These are phyloP conservation scores for Thoracochromis brauschi DNA, from an alignment of 2,113 vertebrate genomes.

Conservation along the genomic window DNA sequence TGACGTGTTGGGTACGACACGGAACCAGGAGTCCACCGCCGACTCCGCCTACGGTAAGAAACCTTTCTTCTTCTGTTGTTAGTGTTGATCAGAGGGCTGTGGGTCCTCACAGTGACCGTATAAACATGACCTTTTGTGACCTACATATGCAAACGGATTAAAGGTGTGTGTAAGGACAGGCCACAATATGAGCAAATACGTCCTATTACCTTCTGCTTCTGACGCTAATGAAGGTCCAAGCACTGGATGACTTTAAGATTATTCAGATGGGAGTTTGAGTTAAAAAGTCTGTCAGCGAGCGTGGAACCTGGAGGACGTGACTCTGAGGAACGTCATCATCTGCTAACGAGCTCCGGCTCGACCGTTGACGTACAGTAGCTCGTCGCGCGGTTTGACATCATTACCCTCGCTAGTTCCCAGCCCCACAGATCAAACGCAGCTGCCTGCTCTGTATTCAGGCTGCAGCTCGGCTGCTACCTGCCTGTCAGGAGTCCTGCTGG, in stretches of 20 bases:
- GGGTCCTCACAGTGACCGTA: background rate
- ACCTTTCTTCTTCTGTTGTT: background rate
- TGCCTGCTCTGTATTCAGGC: conserved; percentile 11
- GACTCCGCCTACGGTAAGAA: conserved; percentile 51
- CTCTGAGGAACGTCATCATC: background rate
- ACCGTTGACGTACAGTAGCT: background rate
- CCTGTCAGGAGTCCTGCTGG: background rate
- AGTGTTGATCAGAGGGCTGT: background rate
- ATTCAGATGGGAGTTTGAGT: background rate
- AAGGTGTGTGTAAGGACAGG: background rate
- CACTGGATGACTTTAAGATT: background rate
- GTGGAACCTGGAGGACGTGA: background rate
- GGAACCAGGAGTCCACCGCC: conserved; percentile 40
- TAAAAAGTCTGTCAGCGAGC: background rate
- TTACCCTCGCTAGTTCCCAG: background rate
- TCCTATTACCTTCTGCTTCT: background rate
- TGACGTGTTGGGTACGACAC: conserved; percentile 10
- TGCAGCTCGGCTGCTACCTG: background rate
- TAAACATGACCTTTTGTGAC: background rate
- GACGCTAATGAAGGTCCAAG: background rate
- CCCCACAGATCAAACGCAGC: background rate
- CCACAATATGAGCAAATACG: background rate
- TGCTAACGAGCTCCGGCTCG: background rate
- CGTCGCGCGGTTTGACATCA: background rate
- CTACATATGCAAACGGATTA: background rate